Conservation (phyloP, 2,797 vertebrate species). For the Tolypeutes matacus region DNA sequence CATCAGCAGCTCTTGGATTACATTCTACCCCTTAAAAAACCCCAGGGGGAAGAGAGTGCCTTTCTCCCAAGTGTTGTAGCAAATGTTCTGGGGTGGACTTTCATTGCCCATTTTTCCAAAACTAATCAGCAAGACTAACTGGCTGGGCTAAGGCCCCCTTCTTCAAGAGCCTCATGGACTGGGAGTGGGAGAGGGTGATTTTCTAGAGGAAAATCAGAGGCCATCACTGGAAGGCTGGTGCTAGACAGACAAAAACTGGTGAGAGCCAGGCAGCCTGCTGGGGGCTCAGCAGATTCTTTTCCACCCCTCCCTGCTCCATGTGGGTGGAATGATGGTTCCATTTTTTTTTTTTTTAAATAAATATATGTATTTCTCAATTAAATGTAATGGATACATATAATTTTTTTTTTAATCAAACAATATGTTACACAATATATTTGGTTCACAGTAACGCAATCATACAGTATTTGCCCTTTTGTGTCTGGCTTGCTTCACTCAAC, state of each 20-base stretch:
- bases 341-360: too few species aligned
- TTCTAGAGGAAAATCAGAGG: neutral
- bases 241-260: neutral
- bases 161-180: neutral
- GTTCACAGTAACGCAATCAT: too few species aligned
- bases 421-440: too few species aligned
- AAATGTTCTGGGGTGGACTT: neutral
- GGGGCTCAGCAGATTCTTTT: neutral
- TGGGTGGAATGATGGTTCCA: neutral
- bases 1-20: neutral
- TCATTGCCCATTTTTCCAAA: neutral
- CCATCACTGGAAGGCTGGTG: neutral
- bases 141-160: neutral
- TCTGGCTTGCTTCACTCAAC: too few species aligned
- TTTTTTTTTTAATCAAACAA: too few species aligned
- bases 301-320: too few species aligned
- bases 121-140: neutral
- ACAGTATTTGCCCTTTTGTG: too few species aligned
- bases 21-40: neutral
- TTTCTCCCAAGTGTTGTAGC: neutral
- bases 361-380: too few species aligned
- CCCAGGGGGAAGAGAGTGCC: neutral
- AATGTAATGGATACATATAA: too few species aligned
- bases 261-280: neutral
- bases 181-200: neutral